Conservation (phyloP, 2,888 invertebrate genomes). For the Synanthedon myopaeformis region DNA sequence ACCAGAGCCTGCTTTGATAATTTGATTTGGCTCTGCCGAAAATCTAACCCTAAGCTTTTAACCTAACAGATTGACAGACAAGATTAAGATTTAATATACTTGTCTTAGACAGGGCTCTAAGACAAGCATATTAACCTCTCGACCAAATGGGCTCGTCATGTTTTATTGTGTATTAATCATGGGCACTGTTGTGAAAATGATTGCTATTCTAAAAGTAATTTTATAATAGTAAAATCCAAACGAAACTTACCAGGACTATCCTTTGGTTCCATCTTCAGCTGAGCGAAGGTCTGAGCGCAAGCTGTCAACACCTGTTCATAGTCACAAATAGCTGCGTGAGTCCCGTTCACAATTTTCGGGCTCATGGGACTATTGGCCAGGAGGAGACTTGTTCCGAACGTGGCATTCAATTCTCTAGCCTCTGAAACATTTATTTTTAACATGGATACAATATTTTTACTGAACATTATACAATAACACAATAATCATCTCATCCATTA, state of each 20-base stretch:
- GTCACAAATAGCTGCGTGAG: constrained; percentile 92
- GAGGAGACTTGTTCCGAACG: constrained; percentile 93
- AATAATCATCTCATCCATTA: too few species aligned
- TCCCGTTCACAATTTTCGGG: constrained; percentile 95
- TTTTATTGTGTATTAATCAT: not conserved
- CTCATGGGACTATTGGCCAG: constrained; percentile 96
- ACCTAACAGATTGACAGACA: too few species aligned
- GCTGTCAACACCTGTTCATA: constrained; percentile 79
- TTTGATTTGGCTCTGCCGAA: too few species aligned
- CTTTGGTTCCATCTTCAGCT: constrained; percentile 77
- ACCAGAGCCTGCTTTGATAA: too few species aligned
- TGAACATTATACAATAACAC: too few species aligned
- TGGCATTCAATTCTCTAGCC: constrained; percentile 84
- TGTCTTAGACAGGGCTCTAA: too few species aligned
- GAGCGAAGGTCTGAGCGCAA: constrained; percentile 78
- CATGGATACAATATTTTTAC: too few species aligned
- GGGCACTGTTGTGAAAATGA: too few species aligned
- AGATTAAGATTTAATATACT: too few species aligned
- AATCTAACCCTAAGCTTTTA: too few species aligned
- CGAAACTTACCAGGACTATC: constrained; percentile 78
- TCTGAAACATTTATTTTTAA: constrained; percentile 55
- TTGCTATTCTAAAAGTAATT: not conserved
- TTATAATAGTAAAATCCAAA: not conserved
- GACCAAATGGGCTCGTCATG: too few species aligned
- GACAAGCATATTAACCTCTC: too few species aligned